Percentiles rank a stretch among this genome's conserved stretches.
phyloP scores from a whole-genome alignment of 2,797 vertebrate species.

The Brotula barbata region DNA sequence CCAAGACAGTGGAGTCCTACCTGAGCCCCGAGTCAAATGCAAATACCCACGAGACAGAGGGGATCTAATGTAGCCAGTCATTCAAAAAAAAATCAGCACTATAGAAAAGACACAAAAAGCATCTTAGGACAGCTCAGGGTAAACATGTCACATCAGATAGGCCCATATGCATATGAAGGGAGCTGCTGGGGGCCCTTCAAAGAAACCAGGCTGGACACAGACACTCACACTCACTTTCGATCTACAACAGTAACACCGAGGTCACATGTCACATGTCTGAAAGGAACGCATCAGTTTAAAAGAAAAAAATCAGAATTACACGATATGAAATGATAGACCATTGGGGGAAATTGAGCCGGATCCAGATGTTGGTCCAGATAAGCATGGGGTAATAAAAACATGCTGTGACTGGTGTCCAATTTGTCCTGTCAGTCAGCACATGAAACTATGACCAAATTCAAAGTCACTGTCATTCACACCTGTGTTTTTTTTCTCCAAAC shows the following conservation, averaged over 20 bases:
- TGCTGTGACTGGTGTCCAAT: too few species aligned
- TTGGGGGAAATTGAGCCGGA: too few species aligned
- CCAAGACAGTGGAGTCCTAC: background rate
- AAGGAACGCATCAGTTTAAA: too few species aligned
- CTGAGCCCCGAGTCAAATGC: background rate
- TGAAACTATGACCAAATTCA: too few species aligned
- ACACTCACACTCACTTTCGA: background rate
- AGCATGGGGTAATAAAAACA: too few species aligned
- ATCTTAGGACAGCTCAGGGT: background rate
- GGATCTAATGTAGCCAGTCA: background rate
- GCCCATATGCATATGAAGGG: background rate
- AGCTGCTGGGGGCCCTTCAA: slow-evolving; percentile 1
- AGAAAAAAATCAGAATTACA: too few species aligned
- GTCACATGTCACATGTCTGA: background rate
- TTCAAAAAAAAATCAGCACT: background rate
- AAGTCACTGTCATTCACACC: too few species aligned
- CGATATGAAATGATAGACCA: too few species aligned
- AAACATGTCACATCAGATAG: slow-evolving; percentile 12
- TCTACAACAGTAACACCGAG: background rate
- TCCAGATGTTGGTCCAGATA: too few species aligned
- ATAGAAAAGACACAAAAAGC: background rate
- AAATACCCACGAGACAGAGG: background rate
- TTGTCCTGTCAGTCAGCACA: too few species aligned
- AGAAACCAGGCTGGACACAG: background rate
- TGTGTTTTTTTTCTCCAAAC: too few species aligned